Conservation (phyloP, 2,888 invertebrate species). For the Pseudococcus longispinus region DNA sequence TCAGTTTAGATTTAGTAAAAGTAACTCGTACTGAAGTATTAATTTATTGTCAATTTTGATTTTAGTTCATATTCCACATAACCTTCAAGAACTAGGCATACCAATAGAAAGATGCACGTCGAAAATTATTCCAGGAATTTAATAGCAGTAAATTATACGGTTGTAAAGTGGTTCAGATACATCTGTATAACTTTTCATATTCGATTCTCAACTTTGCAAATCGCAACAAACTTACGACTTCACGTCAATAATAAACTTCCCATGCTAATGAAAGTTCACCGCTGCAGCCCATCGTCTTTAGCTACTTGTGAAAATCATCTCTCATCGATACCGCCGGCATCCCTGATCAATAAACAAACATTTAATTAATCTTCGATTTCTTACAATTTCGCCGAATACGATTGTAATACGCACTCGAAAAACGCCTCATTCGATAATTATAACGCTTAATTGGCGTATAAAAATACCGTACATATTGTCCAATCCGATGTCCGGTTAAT, state of each 20-base stretch:
- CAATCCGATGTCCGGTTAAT: slow-evolving; percentile 45
- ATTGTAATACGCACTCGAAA: neutral
- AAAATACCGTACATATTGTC: slow-evolving; percentile 45
- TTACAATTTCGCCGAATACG: slow-evolving; percentile 18
- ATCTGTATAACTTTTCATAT: too few species aligned
- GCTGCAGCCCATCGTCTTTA: neutral
- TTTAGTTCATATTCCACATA: too few species aligned
- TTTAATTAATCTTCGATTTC: neutral
- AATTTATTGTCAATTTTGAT: neutral
- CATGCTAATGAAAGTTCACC: neutral
- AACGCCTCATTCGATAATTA: neutral
- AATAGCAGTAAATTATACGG: too few species aligned
- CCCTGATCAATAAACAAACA: neutral
- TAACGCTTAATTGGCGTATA: slow-evolving; percentile 31
- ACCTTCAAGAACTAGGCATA: neutral
- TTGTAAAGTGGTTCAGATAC: too few species aligned
- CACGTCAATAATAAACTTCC: neutral
- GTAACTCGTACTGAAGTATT: neutral
- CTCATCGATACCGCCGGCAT: neutral
- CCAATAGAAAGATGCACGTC: too few species aligned
- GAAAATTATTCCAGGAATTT: too few species aligned
- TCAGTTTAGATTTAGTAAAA: neutral
- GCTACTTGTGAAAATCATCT: neutral
- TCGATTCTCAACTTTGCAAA: too few species aligned
- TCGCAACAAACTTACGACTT: too few species aligned